Conservation (phyloP, 2,797 vertebrate species). For the Ctenopoma kingsleyae region DNA sequence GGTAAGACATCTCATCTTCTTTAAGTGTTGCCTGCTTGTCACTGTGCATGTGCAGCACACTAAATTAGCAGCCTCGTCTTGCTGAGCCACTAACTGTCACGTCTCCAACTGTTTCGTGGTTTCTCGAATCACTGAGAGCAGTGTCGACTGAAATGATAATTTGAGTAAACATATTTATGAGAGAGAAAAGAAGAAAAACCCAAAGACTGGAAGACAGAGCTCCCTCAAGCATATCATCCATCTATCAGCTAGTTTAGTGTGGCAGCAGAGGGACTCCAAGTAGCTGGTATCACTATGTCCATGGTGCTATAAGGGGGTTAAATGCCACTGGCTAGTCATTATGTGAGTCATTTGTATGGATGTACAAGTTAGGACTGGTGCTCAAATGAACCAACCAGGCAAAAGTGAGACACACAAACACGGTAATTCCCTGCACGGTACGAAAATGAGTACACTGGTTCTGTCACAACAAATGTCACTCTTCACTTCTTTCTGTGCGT, state of each 20-base stretch:
- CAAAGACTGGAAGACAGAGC: constrained; percentile 3
- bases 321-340: constrained; percentile 5
- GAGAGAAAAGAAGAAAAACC: constrained; percentile 11
- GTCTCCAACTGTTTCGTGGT: constrained; percentile 16
- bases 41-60: neutral
- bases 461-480: constrained; percentile 57
- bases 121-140: constrained; percentile 14
- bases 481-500: constrained; percentile 29
- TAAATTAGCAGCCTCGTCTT: constrained; percentile 7
- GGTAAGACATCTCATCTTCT: neutral
- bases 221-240: constrained; percentile 11
- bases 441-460: constrained; percentile 43
- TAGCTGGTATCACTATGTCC: neutral
- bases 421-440: constrained; percentile 38
- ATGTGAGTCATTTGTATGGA: constrained; percentile 3
- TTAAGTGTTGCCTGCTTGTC: neutral
- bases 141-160: constrained; percentile 23
- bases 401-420: constrained; percentile 12
- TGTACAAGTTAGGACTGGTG: constrained; percentile 7
- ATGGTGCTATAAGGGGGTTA: constrained; percentile 21
- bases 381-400: constrained; percentile 10
- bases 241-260: constrained; percentile 9
- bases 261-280: constrained; percentile 14
- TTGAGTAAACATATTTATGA: constrained; percentile 28
- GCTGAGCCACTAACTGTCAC: constrained; percentile 20